Base-by-base conservation (phyloP, 2,888 invertebrate species). In the Leptopilina myrica region DNA sequence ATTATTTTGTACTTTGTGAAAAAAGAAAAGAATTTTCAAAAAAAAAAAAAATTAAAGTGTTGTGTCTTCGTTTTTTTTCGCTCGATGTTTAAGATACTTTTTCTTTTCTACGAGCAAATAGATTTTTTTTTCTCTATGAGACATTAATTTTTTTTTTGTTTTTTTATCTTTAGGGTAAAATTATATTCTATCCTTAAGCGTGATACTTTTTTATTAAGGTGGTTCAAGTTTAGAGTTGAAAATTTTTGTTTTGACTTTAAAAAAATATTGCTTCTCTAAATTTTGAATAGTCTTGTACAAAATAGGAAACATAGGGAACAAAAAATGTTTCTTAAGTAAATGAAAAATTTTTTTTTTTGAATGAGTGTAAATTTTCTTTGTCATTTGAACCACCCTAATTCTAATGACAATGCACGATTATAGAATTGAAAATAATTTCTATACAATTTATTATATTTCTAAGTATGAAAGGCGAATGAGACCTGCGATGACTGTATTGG, bases 391-490 rank as follows among this genome's bases (percentile, higher is more conserved):
- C 67, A 69, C 67, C 49, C 49, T 20, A 69, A 26, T 46, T n/a
- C 65, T 65, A 65, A 65, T 65, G 65, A 65, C 40, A 26, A 65
- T 65, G 65, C 49, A 26, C 26, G 67, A 69, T 69, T 69, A 69
- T 49, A 69, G n/a, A 69, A 69, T 26, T 8, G 26, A 69, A 69
- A 26, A 69, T 53, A 69, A 69, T 73, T 26, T 73, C 14, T 73
- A 69, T 69, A 73, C n/a, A 56, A 73, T 56, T 73, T 56, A 73
- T 53, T 56, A 56, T 62, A 7, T 69, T 53, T 53, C 7, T 33
- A 73, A 73, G n/a, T 73, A 73, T 56, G 73, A 73, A 69, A 73
- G 56, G 73, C 56, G 56, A 73, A 56, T 73, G 56, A 40, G 73
- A 73, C 73, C 33, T 56, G 73, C 15, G 56, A 73, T 73, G 73